Base-by-base conservation (phyloP, 2,888 invertebrate genomes). In the Erebia palarica region DNA sequence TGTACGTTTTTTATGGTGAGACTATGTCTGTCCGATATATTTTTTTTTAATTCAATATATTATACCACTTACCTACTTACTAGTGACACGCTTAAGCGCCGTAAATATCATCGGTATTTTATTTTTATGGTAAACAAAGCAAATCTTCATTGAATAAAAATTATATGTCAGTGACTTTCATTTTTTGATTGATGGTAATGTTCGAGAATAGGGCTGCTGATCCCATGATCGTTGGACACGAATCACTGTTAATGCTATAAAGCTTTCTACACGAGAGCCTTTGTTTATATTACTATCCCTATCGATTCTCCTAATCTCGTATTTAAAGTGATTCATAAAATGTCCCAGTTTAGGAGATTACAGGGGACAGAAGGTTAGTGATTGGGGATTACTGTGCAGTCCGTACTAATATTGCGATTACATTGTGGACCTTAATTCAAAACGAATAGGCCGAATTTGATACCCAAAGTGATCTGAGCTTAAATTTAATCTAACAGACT, bases 331-430 rank as follows among this genome's bases (percentile, higher is more conserved):
- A 44, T 58, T 59, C 59, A 67, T 59, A 59, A 67, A 59, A 67
- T 49, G 58, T 16, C 4, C 49, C 67, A 57, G 11, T 67, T 67
- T 59, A 67, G 58, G 18, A 67, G 67, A 67, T 67, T 67, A 67
- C n/a, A 67, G 59, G 67, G 67, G 67, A 67, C 59, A 49, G 67
- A 67, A 59, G 67, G 67, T 67, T 67, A 67, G 67, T 67, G 67
- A 67, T 67, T 59, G 59, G 59, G 67, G 67, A 67, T 67, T 49
- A 59, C 47, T 47, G 49, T 49, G 49, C 5, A 67, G 27, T 67
- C 59, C n/a, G 59, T 27, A 67, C 67, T 47, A 67, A 67, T 67
- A 59, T 67, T 47, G 58, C 36, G 67, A 67, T 67, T 67, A 67
- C 67, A 67, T 49, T 59, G 36, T 3, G 27, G 58, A 58, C 27